phyloP scores from a whole-genome alignment of 2,113 vertebrate genomes.

The Cyanoderma ruficeps region DNA sequence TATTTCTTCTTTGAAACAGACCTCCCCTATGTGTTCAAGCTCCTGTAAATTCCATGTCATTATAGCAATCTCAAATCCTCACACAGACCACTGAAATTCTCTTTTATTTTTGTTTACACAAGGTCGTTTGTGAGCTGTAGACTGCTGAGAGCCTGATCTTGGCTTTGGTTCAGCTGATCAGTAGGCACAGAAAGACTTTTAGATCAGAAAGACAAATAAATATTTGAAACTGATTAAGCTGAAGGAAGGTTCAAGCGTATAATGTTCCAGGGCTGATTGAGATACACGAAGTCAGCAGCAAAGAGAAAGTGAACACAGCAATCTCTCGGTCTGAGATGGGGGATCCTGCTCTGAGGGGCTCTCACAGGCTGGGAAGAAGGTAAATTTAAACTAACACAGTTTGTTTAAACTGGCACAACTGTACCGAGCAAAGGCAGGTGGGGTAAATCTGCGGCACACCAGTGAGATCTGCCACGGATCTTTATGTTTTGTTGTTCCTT shows the following conservation, averaged over 20 bases:
- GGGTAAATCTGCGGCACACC: background rate
- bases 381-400: background rate
- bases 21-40: constrained; percentile 12
- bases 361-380: background rate
- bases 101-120: constrained; percentile 44
- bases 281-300: background rate
- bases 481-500: background rate
- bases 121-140: constrained; percentile 62
- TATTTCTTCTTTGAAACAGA: constrained; percentile 68
- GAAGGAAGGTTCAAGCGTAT: background rate
- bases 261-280: background rate
- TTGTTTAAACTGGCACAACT: background rate
- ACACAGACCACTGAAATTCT: constrained; percentile 9
- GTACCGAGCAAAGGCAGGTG: background rate
- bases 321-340: background rate
- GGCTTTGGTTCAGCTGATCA: constrained; percentile 60
- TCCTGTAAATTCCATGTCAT: constrained; percentile 26
- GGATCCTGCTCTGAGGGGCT: background rate
- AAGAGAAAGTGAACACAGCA: background rate
- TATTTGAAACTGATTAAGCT: constrained; percentile 53
- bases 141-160: constrained; percentile 22
- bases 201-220: constrained; percentile 54
- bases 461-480: background rate
- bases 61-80: constrained; percentile 43
- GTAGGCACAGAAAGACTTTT: constrained; percentile 36